Base-by-base conservation (phyloP, 2,113 vertebrate species). In the Australoheros scitulus region DNA sequence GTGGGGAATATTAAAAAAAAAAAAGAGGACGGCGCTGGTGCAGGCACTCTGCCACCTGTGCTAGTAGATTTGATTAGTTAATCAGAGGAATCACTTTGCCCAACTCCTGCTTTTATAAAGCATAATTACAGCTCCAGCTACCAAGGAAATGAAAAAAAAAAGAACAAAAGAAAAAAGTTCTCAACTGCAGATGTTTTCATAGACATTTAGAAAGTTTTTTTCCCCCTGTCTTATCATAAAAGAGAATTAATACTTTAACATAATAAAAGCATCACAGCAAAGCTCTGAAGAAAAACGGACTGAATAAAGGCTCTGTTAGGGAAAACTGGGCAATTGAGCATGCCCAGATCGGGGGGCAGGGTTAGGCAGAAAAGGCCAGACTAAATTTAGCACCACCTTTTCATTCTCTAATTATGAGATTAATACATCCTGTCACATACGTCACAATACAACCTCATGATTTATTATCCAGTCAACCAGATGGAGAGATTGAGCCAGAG, bases 341-440 rank as follows among this genome's bases (percentile, higher is more conserved):
- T 34, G 65, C 72, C 20, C 61, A 87, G 81, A 84, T 38, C 18
- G 32, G 72, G 87, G 86, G 86, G 68, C 84, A 87, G 84, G 87
- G 84, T 64, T 84, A 81, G 88, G 81, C 75, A 74, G 85, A 94
- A 72, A 93, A 93, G 93, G 93, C 88, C 93, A 94, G 82, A 88
- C 92, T 94, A 95, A 93, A 95, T 95, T 94, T 95, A 95, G 92
- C 89, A 41, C 88, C 86, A 91, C 92, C 93, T 91, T 94, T 94
- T 92, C 89, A 88, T 89, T 92, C 90, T 90, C 84, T 94, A 95
- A 95, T 94, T 94, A 94, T 61, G 85, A 93, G 92, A 95, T 95
- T 94, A 94, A 96, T 95, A 93, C 82, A 88, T 88, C 90, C 89
- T 90, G 94, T 93, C 93, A 93, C 87, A 77, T 87, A 90, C 81